Evolutionary conservation across 2,888 invertebrate species (phyloP).

Genomic region (Matsumyia berberina): DNA sequence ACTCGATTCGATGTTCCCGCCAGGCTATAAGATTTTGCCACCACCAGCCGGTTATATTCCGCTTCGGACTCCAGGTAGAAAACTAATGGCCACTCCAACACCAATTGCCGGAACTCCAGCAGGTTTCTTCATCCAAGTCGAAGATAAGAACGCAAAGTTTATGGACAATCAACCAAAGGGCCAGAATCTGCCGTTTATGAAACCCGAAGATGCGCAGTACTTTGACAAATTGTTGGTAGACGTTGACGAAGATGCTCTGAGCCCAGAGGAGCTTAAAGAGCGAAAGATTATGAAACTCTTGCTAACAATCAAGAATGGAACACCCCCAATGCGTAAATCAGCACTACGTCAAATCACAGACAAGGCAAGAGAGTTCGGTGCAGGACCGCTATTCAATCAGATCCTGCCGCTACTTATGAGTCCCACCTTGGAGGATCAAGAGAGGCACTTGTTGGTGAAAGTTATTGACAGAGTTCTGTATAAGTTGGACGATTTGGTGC

Average conservation of each 20-base stretch:
- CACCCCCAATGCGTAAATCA: slow-evolving; percentile 99
- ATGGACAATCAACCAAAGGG: slow-evolving; percentile 99
- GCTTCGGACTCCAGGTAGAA: slow-evolving; percentile 98
- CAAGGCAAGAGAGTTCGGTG: slow-evolving; percentile 99
- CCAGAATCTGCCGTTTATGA: slow-evolving; percentile 98
- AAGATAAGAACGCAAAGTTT: slow-evolving; percentile 93
- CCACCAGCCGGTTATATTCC: slow-evolving; percentile 98
- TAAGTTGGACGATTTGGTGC: slow-evolving; percentile 98
- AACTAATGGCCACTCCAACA: slow-evolving; percentile 98
- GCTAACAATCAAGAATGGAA: slow-evolving; percentile 99
- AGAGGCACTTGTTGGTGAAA: slow-evolving; percentile 98
- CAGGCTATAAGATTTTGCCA: slow-evolving; percentile 98
- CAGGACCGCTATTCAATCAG: slow-evolving; percentile 99
- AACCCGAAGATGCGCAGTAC: slow-evolving; percentile 99
- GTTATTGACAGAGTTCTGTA: slow-evolving; percentile 99
- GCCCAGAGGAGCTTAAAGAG: slow-evolving; percentile 98
- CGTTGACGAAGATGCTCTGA: slow-evolving; percentile 97
- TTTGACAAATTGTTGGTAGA: slow-evolving; percentile 99
- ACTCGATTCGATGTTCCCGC: slow-evolving; percentile 98
- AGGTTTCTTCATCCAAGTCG: slow-evolving; percentile 97
- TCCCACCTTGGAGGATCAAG: slow-evolving; percentile 99
- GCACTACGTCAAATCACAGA: slow-evolving; percentile 99
- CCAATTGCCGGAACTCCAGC: slow-evolving; percentile 96
- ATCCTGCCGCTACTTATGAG: slow-evolving; percentile 99
- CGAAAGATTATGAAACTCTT: slow-evolving; percentile 99